Conservation (phyloP, 2,113 vertebrate genomes). For the Ellobius talpinus region DNA sequence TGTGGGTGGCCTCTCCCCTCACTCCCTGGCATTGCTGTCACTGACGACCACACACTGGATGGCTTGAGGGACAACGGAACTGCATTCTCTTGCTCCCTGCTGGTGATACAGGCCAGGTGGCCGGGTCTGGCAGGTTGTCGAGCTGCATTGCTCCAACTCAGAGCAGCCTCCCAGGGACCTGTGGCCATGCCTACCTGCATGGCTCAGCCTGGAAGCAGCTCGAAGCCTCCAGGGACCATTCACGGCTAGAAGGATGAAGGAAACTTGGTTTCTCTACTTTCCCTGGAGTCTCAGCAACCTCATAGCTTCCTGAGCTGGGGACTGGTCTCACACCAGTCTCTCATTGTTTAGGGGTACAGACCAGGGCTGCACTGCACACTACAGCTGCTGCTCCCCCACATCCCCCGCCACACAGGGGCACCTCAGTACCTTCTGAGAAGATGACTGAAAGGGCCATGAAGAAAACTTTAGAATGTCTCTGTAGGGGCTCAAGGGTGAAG, state of each 20-base stretch:
- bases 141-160: too few relatives aligned
- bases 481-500: neutral
- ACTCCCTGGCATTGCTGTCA: neutral
- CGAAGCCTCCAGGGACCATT: too few relatives aligned
- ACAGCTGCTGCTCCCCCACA: neutral
- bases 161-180: neutral
- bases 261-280: neutral
- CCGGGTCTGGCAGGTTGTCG: neutral
- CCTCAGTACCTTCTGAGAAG: neutral
- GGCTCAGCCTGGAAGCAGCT: neutral
- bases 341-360: neutral
- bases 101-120: neutral
- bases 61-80: neutral
- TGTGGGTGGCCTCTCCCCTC: neutral
- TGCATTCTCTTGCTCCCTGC: neutral
- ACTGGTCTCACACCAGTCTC: neutral
- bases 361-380: neutral
- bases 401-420: fast-evolving
- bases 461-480: neutral
- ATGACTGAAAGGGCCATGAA: neutral
- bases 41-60: neutral
- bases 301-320: neutral
- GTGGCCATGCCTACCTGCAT: fast-evolving
- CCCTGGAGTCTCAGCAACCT: neutral
- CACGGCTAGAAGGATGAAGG: neutral